Evolutionary conservation across 2,113 vertebrate species (phyloP), one percentile per base, ranked within the genome.

Genomic region (Hystrix brachyura): DNA sequence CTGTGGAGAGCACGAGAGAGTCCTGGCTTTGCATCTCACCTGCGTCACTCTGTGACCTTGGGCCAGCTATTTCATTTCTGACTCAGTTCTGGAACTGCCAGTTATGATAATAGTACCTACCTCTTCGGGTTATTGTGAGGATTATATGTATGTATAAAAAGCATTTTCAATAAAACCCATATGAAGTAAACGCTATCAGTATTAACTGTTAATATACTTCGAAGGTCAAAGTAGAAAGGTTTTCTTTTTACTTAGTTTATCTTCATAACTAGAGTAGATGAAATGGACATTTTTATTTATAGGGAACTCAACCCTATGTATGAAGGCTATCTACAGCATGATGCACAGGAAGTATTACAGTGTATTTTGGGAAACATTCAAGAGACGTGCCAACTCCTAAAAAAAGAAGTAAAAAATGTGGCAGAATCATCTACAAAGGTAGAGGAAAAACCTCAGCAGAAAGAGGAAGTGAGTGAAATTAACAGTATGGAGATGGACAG

Each of bases 291-390:
- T 97, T 95, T 81, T 97, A 74, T 97, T 97, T 87, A 78, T 87
- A 99, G 99, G 98, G 99, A 99, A 96, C 99, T 99, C 94, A 99
- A 99, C 98, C 99, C 99, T 29, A 99, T 99, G 99, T 99, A 99
- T 38, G 99, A 99, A 97, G 99, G 99, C 59, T 99, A 99, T 98
- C 98, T 99, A 91, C 99, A 99, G 97, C 99, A 99, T 15, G 99
- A 99, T 84, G 99, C 99, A 83, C 99, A 99, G 98, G 99, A 99
- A 94, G 99, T 99, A 74, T 98, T 99, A 93, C 99, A 99, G 98
- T 99, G 99, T 97, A 99, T 99, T 88, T 98, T 99, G 98, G 99
- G 99, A 38, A 99, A 99, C 94, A 99, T 99, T 89, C 99, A 99
- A 97, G 99, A 99, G 96, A 99, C 99, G 5, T 99, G 99, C 95